Percentiles rank a stretch among this genome's conserved stretches.
Conservation (phyloP, 2,113 vertebrate species). For the Baryphthengus martii region DNA sequence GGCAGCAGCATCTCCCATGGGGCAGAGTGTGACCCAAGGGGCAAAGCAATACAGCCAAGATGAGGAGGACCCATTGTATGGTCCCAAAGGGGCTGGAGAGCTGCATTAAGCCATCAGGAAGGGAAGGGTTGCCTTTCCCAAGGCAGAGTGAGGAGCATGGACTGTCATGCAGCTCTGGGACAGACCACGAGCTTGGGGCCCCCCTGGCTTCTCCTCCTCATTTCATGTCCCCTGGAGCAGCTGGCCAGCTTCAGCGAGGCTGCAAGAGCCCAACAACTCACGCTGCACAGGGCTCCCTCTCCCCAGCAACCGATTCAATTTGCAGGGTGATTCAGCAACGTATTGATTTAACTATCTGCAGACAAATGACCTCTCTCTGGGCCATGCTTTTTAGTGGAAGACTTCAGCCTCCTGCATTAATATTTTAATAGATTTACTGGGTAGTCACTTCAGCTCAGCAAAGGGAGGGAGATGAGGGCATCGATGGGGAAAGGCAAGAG, state of each 20-base stretch:
- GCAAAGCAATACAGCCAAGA: not conserved
- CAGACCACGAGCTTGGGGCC: not conserved
- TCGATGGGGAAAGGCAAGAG: not conserved
- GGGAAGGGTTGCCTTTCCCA: not conserved
- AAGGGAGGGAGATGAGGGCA: not conserved
- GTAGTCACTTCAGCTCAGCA: not conserved
- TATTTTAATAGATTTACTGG: constrained; percentile 4
- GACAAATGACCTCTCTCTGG: constrained; percentile 6
- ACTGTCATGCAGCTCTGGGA: not conserved
- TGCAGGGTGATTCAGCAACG: constrained; percentile 5
- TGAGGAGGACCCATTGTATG: fast-evolving
- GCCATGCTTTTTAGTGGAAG: not conserved
- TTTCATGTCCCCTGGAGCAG: fast-evolving
- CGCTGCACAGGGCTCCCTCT: not conserved
- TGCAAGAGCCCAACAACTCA: not conserved
- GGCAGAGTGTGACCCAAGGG: not conserved
- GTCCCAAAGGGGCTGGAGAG: not conserved
- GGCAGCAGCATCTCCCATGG: not conserved
- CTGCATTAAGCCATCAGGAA: not conserved
- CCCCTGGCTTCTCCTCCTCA: not conserved
- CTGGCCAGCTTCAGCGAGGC: not conserved
- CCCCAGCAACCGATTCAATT: not conserved
- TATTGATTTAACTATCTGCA: constrained; percentile 39
- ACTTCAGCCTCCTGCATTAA: not conserved
- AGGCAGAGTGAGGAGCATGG: not conserved